Percentiles rank a stretch among this genome's conserved stretches.
These are phyloP conservation scores for Fabriciana adippe DNA, from an alignment of 2,888 invertebrate genomes.

Conservation along the genomic window DNA sequence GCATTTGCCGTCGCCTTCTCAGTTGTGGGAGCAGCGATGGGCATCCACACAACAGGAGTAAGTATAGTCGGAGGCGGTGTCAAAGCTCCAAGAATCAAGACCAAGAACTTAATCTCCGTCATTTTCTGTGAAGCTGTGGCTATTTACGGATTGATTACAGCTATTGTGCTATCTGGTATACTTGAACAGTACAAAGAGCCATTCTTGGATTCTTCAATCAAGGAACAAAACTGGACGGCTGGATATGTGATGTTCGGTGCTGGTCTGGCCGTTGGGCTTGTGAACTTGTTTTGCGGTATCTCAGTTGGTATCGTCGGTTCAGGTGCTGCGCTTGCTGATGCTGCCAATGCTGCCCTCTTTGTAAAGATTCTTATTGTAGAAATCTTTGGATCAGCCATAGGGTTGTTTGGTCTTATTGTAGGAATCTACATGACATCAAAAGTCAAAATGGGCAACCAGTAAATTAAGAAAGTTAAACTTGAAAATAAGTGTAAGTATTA, in stretches of 20 bases:
- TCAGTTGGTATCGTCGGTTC: constrained; percentile 99
- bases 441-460: constrained; percentile 89
- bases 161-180: constrained; percentile 96
- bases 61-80: constrained; percentile 99
- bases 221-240: constrained; percentile 88
- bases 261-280: constrained; percentile 96
- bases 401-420: constrained; percentile 98
- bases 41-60: constrained; percentile 97
- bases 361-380: constrained; percentile 99
- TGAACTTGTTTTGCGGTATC: constrained; percentile 96
- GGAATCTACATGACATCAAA: constrained; percentile 96
- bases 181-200: constrained; percentile 84
- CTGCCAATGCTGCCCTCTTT: constrained; percentile 97
- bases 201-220: constrained; percentile 63
- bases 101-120: constrained; percentile 99
- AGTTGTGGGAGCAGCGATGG: constrained; percentile 98
- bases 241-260: constrained; percentile 98
- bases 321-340: constrained; percentile 98
- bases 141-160: constrained; percentile 99
- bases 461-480: constrained; percentile 62
- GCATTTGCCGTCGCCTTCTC: constrained; percentile 96
- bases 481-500: constrained; percentile 72
- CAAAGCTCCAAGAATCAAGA: constrained; percentile 98
- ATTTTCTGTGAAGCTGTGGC: constrained; percentile 99
- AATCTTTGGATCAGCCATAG: constrained; percentile 99